Percentiles rank a stretch among this genome's conserved stretches.
Evolutionary conservation across 2,888 invertebrate genomes (phyloP).

Genomic region (Lacanobia wlatinum): DNA sequence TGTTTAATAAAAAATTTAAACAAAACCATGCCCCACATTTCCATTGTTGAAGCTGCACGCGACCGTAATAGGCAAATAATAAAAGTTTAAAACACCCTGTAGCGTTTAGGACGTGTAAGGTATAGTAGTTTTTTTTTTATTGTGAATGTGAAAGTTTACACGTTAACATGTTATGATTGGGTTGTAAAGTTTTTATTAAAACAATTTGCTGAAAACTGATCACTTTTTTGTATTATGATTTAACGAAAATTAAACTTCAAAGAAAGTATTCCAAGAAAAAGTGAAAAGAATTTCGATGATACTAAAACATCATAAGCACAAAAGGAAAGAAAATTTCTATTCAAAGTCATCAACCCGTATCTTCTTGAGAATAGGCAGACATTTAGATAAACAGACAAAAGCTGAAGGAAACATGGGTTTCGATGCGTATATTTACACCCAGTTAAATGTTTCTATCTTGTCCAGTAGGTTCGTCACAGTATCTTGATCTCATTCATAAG

Average conservation of each 20-base stretch:
- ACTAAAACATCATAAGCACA: background rate
- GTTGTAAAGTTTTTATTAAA: background rate
- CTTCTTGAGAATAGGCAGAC: background rate
- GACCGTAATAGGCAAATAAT: conserved; percentile 64
- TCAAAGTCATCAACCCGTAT: background rate
- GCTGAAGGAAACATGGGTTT: background rate
- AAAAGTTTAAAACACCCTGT: conserved; percentile 62
- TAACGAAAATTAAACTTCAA: background rate
- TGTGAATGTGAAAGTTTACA: conserved; percentile 4
- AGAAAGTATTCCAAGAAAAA: background rate
- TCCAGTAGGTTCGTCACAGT: background rate
- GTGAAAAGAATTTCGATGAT: background rate
- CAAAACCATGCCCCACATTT: conserved; percentile 68
- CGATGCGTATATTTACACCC: background rate
- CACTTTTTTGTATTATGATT: no score
- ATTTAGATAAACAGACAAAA: background rate
- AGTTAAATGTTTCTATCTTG: no score
- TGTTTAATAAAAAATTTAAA: conserved; percentile 50
- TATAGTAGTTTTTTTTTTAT: conserved; percentile 7
- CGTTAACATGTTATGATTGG: background rate
- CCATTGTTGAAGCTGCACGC: conserved; percentile 59
- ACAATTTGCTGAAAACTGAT: no score
- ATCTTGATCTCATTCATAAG: background rate
- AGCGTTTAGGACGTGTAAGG: conserved; percentile 15
- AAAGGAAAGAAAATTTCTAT: background rate